Evolutionary conservation across 2,113 vertebrate species (phyloP), one percentile per base, ranked within the genome.

Genomic region (Eonycteris spelaea): DNA sequence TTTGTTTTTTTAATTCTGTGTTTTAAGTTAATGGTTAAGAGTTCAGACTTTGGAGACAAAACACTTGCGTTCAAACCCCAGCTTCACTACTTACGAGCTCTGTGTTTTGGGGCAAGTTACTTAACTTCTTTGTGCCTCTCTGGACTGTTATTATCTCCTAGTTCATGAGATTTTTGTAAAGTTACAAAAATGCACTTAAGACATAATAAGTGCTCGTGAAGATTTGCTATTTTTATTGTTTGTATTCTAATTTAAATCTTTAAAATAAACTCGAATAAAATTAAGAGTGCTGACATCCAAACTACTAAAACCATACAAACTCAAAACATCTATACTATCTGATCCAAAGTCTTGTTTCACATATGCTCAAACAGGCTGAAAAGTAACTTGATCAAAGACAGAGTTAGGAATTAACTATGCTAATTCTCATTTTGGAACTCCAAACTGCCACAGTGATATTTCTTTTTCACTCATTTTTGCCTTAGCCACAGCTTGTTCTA

Each of bases 11-110:
- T 5, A 94, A 86, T 22, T 93, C 59, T 67, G 9, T 83, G 22
- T 86, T 80, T 53, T 90, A 71, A 33, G 38, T 91, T 91, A 57
- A 79, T 28, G 28, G 45, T 59, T 94, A 95, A 59, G 30, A 94
- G 38, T 55, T 78, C 43, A 70, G 51, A 33, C 40, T 92, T 90
- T 85, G 19, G 33, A 94, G 16, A 74, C 35, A 91, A 93, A 84
- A 6, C 55, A 40, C 33, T 71, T 85, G 57, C 53, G 61, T 68
- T 95, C 51, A 87, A 75, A 90, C 38, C 22, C 13, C 33, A 65
- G 7, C 35, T 92, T 77, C 28, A 53, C 26, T 26, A 63, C 38
- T 86, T 38, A 55, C 22, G n/a, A 85, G 48, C 13, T 83, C 26
- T 63, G 57, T 65, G 63, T 70, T 67, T 83, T 89, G 6, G 55